Conservation (phyloP, 2,797 vertebrate genomes). For the Acestrorhynchus altus region DNA sequence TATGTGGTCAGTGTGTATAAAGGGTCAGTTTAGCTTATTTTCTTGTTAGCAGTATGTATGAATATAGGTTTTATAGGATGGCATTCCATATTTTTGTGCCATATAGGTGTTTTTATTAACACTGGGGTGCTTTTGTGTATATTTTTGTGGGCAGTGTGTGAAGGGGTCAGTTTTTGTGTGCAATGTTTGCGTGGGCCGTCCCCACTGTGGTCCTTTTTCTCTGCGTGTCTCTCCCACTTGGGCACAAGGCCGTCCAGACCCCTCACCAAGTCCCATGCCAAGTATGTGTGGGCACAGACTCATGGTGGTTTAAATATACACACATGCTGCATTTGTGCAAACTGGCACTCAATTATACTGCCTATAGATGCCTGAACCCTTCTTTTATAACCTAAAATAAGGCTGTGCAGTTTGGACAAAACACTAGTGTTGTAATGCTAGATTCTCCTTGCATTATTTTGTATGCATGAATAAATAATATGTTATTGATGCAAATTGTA, state of each 20-base stretch:
- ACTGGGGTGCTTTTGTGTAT: not conserved
- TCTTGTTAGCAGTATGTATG: too few species aligned
- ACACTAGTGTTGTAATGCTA: too few species aligned
- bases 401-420: too few species aligned
- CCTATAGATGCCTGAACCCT: too few species aligned
- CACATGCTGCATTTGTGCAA: conserved; percentile 19
- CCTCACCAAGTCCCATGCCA: conserved; percentile 50
- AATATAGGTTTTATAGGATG: too few species aligned
- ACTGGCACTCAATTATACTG: not conserved
- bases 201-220: conserved; percentile 45
- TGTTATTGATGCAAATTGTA: too few species aligned
- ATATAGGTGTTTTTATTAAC: not conserved
- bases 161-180: conserved; percentile 66
- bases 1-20: too few species aligned
- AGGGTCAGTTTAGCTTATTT: too few species aligned
- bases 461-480: too few species aligned
- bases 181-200: conserved; percentile 41
- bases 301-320: conserved; percentile 51
- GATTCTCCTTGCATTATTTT: too few species aligned
- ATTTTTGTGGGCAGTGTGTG: conserved; percentile 12
- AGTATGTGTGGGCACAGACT: conserved; percentile 37
- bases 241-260: conserved; percentile 60
- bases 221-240: conserved; percentile 51
- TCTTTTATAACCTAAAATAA: too few species aligned
- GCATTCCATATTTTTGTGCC: too few species aligned